Evolutionary conservation across 64 coral and sea anemone genomes (phyloP), one percentile per base, ranked within the genome.

Genomic region (Montipora capricornis): DNA sequence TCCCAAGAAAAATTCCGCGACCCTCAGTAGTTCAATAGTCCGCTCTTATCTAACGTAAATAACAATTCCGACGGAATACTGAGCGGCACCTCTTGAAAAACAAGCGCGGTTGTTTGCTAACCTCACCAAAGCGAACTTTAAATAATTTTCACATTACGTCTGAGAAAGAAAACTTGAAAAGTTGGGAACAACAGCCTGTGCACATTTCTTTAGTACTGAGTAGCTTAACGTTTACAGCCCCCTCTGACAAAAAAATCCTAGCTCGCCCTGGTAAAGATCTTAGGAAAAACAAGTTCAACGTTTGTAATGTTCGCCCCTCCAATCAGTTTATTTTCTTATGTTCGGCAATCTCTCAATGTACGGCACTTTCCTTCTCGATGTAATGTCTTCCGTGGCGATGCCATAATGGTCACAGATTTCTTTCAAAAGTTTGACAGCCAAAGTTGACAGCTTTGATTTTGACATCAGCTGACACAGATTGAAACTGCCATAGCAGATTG

Each of bases 381-480:
- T 95, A 20, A 95, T 91, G 59, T 95, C 73, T 44, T 49, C 29
- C 45, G 74, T 91, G 61, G 68, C 80, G 46, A 87, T 52, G 16
- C n/a, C 74, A 66, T 91, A 95, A 81, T 91, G 44, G 48, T 59
- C 77, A 70, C 94, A 95, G 10, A 91, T 95, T 6, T 80, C 74
- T 67, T 95, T 79, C 22, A 95, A 83, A 89, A 95, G 86, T 12
- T 6, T 71, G 70, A 95, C 87, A 52, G 89, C 80, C n/a, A 95
- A 91, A 48, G 69, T 86, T 75, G 81, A 87, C 10, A 95, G 81
- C 82, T 95, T 95, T 12, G 74, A 79, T 17, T 67, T 78, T 29
- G 52, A 79, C 49, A 79, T 78, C 58, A 95, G 45, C 51, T 88
- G 73, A 80, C 89, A 22, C 22, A 22, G 22, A 22, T 22, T 22